Evolutionary conservation across 37 sponge, comb jelly and placozoan genomes (phyloP).

Genomic region (Bolinopsis microptera): DNA sequence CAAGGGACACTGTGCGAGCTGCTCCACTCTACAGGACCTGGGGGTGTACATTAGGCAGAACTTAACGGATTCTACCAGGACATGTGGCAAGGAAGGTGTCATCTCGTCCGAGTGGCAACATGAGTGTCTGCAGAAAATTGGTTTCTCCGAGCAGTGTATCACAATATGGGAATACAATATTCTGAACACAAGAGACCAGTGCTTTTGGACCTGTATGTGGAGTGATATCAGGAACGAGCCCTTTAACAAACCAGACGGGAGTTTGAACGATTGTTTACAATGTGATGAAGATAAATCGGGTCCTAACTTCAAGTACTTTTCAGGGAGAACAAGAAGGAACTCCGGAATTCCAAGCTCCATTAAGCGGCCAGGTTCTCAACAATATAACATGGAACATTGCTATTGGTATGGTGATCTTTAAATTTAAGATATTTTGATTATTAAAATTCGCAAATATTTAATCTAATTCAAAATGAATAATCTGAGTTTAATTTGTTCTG

Average conservation of each 20-base stretch:
- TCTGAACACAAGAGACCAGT: background rate
- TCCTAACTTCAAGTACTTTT: conserved; percentile 41
- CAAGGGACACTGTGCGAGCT: conserved; percentile 49
- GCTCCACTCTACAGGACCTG: conserved; percentile 18
- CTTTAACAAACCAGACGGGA: conserved; percentile 35
- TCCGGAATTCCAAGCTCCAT: conserved; percentile 37
- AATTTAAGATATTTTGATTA: no score
- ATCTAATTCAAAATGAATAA: no score
- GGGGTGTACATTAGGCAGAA: conserved; percentile 40
- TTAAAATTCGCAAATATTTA: no score
- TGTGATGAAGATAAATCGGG: conserved; percentile 39
- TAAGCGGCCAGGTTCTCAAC: background rate
- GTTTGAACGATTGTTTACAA: background rate
- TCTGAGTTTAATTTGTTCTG: no score
- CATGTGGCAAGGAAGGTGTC: background rate
- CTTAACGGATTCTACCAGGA: conserved; percentile 12
- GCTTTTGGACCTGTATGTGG: background rate
- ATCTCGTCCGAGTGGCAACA: background rate
- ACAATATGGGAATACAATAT: conserved; percentile 28
- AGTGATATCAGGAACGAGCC: background rate
- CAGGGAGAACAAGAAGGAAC: conserved; percentile 17
- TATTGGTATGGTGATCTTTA: conserved; percentile 48
- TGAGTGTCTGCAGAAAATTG: background rate
- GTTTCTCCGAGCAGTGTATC: conserved; percentile 38
- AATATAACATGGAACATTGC: conserved; percentile 33